Conservation (phyloP, 2,888 invertebrate species). For the Kryphioiulus occultus region DNA sequence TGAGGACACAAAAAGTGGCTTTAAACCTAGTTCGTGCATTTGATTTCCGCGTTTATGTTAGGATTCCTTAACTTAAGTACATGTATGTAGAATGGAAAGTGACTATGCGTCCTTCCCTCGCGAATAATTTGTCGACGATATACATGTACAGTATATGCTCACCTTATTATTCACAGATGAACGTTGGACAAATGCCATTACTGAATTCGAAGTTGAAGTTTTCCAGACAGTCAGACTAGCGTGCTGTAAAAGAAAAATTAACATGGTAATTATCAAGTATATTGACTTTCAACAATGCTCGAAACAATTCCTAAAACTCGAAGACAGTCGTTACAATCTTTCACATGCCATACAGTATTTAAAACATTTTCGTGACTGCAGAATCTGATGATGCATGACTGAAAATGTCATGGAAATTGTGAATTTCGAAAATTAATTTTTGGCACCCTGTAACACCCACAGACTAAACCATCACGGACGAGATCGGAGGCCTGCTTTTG, state of each 20-base stretch:
- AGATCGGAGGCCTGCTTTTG: neutral
- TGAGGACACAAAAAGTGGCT: neutral
- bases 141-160: no score
- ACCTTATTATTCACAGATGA: neutral
- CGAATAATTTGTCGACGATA: no score
- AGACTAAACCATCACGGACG: neutral
- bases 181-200: neutral
- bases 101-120: neutral
- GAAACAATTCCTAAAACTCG: no score
- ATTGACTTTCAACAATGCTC: no score
- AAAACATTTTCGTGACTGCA: no score
- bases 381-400: no score
- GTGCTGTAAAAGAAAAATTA: no score
- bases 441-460: neutral
- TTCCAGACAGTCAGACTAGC: no score
- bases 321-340: no score
- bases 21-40: neutral
- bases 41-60: conserved; percentile 3
- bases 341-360: no score
- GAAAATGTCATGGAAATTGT: no score
- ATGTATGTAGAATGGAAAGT: neutral
- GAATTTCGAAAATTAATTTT: neutral
- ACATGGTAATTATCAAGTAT: no score
- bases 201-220: neutral
- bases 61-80: neutral